Base-by-base conservation (phyloP, 2,113 vertebrate genomes). In the Lichenostomus cassidix region DNA sequence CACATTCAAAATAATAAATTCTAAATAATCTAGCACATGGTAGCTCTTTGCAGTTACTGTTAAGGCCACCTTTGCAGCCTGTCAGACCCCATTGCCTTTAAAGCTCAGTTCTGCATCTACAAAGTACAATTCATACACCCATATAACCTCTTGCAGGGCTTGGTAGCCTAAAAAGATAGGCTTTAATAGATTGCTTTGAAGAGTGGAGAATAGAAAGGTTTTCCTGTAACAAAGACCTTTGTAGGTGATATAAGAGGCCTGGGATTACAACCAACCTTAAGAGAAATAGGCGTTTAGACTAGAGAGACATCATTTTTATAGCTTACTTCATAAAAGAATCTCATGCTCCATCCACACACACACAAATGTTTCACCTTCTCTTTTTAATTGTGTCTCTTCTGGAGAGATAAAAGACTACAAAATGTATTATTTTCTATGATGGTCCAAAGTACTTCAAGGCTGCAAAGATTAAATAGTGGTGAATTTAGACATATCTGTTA, bases 41-140 rank as follows among this genome's bases (percentile, higher is more conserved):
- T 46, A 71, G 44, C 58, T 56, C 44, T 92, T 95, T 76, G 41
- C 64, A 77, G 89, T 50, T 78, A 78, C 67, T 52, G 37, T 81
- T 93, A 89, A 81, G 68, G 82, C 70, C 44, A 94, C 35, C 52
- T 94, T 92, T 87, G 87, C 79, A 89, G 73, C 82, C 88, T 80
- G 89, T 87, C 83, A 91, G 67, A 93, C 71, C 25, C 59, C 65
- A 71, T 75, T 92, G 47, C 85, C 56, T 88, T 90, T 93, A 93
- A 90, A 95, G 27, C 75, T 85, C 58, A 37, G n/a, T 74, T 75
- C 82, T 90, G 71, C 82, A 81, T 75, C 76, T 92, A 68, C 7
- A 4, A 83, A 81, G 69, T 10, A 44, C 73, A 78, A 68, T 56
- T 87, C 41, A 39, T 46, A 59, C 46, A 71, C 49, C 52, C 49